Evolutionary conservation across 1,140 invertebrate species (phyloP).

Genomic region (Aricia agestis): DNA sequence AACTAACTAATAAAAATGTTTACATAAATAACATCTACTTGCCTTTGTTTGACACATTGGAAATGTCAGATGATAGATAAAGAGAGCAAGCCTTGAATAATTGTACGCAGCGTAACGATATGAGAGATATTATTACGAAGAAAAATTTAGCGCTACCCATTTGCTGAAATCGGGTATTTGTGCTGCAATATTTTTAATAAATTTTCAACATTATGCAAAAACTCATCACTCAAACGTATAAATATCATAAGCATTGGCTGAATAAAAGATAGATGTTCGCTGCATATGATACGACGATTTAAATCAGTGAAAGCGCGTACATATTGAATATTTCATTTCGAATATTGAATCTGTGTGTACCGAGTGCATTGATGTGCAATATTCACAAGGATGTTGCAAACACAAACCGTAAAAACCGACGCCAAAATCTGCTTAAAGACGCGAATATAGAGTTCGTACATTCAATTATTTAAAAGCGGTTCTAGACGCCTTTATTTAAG

Average conservation of each 20-base stretch:
- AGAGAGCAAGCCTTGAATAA: too few species aligned
- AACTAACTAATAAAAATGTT: too few species aligned
- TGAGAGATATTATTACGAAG: neutral
- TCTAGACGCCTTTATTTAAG: too few species aligned
- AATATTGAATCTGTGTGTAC: slow-evolving; percentile 53
- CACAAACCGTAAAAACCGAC: neutral
- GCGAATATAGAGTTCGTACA: too few species aligned
- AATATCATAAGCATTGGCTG: slow-evolving; percentile 8
- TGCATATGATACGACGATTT: slow-evolving; percentile 36
- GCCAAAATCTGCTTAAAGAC: too few species aligned
- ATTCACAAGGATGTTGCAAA: slow-evolving; percentile 20
- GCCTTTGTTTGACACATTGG: too few species aligned
- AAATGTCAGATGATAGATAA: too few species aligned
- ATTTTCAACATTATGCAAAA: neutral
- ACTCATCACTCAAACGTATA: neutral
- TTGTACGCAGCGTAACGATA: too few species aligned
- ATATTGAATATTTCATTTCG: slow-evolving; percentile 54
- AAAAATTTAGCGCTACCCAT: neutral
- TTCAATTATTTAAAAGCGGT: too few species aligned
- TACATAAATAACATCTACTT: too few species aligned
- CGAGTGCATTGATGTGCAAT: slow-evolving; percentile 29
- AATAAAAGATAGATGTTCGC: slow-evolving; percentile 18
- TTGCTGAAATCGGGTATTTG: neutral
- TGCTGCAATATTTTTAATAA: neutral
- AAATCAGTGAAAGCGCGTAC: slow-evolving; percentile 45